Percentiles rank a stretch among this genome's conserved stretches.
Conservation (phyloP, 2,113 vertebrate genomes). For the Otocyon megalotis region DNA sequence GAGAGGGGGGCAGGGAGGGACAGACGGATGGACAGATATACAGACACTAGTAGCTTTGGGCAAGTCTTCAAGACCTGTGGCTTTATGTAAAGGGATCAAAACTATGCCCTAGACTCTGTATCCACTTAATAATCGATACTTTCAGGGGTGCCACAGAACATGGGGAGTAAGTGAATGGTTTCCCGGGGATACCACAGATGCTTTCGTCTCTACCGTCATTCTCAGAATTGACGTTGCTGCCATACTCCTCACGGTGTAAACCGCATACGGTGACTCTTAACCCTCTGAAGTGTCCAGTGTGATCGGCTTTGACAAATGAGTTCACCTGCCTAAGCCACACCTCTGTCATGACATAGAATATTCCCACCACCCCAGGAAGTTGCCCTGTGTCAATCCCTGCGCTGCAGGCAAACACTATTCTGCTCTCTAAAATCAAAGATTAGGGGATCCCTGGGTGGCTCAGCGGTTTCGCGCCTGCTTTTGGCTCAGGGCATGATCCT, state of each 20-base stretch:
- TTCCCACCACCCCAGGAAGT: background rate
- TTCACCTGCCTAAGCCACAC: background rate
- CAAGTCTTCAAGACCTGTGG: background rate
- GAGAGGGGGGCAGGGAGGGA: background rate
- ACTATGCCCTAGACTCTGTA: background rate
- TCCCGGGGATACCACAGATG: background rate
- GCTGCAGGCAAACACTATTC: background rate
- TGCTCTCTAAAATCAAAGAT: background rate
- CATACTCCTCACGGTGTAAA: too few species aligned
- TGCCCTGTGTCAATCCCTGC: background rate
- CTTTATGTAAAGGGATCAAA: background rate
- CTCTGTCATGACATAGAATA: rapidly evolving
- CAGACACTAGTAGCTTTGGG: background rate
- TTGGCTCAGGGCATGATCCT: too few species aligned
- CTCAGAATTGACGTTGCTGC: background rate
- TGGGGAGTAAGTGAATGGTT: background rate
- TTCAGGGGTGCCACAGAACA: rapidly evolving
- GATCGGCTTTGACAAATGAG: background rate
- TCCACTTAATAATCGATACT: background rate
- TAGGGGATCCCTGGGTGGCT: background rate
- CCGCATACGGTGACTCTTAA: background rate
- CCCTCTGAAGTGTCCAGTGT: background rate
- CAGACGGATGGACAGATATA: background rate
- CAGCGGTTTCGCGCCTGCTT: too few species aligned
- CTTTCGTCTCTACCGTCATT: background rate